Evolutionary conservation across 1,140 invertebrate species (phyloP), one percentile per base, ranked within the genome.

Genomic region (Hirudo medicinalis): DNA sequence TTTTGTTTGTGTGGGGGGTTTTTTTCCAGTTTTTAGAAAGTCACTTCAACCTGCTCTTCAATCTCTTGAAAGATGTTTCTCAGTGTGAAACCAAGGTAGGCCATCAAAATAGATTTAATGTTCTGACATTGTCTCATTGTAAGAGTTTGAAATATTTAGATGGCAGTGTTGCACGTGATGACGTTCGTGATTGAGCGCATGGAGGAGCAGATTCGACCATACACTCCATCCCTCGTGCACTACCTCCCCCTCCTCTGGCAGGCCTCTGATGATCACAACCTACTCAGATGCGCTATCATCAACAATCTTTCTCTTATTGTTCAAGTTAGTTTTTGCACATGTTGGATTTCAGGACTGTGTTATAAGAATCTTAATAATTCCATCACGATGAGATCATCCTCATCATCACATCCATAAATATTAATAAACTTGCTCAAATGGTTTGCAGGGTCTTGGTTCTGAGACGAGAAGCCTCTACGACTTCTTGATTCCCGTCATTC

Each of bases 11-110:
- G n/a, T n/a, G n/a, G n/a, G n/a, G 68, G 70, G 71, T 73, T 74
- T 74, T 72, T 71, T 85, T 87, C 70, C 87, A 90, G 17, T 95
- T 88, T 81, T 85, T 94, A 54, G 87, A 90, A 43, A 83, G 87
- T 22, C 84, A 86, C 3, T 92, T 94, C 78, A 84, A 86, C 68
- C 84, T 89, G 57, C 83, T 96, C 4, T 94, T 94, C 82, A 83
- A 87, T 72, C 84, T 97, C 66, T 82, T 97, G 66, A 90, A 91
- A 78, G 90, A 94, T 82, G 90, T 90, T 0, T 85, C 87, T 75
- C 91, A 95, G 82, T 94, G 90, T 84, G 92, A 96, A 81, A 93
- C 90, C 4, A 97, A 95, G 83, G 89, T 90, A 85, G 76, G 73
- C 70, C 70, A 40, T 40, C 40, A 40, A 6, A 40, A 11, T 40